phyloP scores from a whole-genome alignment of 2,113 vertebrate genomes.

The Fukomys damarensis region DNA sequence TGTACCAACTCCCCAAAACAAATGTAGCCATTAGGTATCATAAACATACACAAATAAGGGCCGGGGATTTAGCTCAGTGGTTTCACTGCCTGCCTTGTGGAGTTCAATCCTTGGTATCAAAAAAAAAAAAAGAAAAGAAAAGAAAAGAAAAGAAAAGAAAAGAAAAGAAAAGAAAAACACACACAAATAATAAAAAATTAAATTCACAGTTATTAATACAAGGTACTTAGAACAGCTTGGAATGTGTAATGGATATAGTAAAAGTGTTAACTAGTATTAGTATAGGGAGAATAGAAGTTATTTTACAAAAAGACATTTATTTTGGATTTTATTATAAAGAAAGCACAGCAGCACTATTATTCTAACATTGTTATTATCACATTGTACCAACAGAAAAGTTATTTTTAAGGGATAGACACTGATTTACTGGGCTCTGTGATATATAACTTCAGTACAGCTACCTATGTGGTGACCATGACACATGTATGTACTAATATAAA shows the following conservation, averaged over 20 bases:
- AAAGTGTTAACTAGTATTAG: neutral
- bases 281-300: neutral
- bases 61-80: too few species aligned
- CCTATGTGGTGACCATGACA: neutral
- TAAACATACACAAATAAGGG: neutral
- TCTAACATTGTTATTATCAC: neutral
- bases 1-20: neutral
- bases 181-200: neutral
- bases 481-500: neutral
- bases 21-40: neutral
- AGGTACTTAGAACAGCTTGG: neutral
- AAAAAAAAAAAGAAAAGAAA: too few species aligned
- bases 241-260: neutral
- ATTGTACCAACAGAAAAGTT: conserved; percentile 7
- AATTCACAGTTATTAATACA: neutral
- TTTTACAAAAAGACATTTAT: conserved; percentile 9
- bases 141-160: too few species aligned
- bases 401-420: neutral
- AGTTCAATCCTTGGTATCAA: too few species aligned
- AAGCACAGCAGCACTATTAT: neutral
- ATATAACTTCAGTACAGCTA: neutral
- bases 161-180: too few species aligned
- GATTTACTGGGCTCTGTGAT: neutral
- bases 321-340: conserved; percentile 51
- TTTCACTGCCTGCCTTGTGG: too few species aligned